Base-by-base conservation (phyloP, 1,140 invertebrate genomes). In the Steinernema khuongi region DNA sequence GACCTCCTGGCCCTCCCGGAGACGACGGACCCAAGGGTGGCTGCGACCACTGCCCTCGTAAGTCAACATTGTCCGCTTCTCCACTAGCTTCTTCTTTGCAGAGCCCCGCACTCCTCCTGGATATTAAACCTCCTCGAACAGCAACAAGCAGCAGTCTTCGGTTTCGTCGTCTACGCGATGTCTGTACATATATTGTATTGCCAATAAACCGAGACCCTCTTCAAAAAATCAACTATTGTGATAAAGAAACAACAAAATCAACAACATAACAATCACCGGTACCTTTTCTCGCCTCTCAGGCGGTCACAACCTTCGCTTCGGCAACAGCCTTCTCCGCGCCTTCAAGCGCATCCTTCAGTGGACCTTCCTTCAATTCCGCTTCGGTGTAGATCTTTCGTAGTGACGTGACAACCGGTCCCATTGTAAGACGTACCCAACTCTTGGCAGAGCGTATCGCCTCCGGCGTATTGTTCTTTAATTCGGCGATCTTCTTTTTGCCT, bases 81-180 rank as follows among this genome's bases (percentile, higher is more conserved):
- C 4, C 30, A n/a, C 33, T n/a, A 1, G 2, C 7, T 4, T 71
- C 50, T 71, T n/a, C 28, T 66, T 72, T 71, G 68, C 79, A 72
- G 81, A 82, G 28, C 82, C 82, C 33, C 81, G 82, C 71, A 83
- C 82, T 50, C 81, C 81, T 72, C 81, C 81, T 30, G 81, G 81
- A 28, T 83, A 83, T 67, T 83, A 83, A 81, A 69, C 50, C 76
- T n/a, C 22, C 33, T 11, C 36, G n/a, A 41, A 7, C 7, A 41
- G 36, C 7, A 41, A 11, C 36, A 41, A 17, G 14, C 14, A 60
- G 14, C 7, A 11, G 22, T 60, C 50, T 17, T 17, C 11, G 11
- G 11, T 26, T 60, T 7, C 50, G 4, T 60, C 50, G 14, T 60
- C 50, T 60, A n/a, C n/a, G n/a, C 19, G 50, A 14, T 60, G 50